Percentiles rank a stretch among this genome's conserved stretches.
Conservation (phyloP, 1,140 invertebrate species). For the Globodera ellingtonae region DNA sequence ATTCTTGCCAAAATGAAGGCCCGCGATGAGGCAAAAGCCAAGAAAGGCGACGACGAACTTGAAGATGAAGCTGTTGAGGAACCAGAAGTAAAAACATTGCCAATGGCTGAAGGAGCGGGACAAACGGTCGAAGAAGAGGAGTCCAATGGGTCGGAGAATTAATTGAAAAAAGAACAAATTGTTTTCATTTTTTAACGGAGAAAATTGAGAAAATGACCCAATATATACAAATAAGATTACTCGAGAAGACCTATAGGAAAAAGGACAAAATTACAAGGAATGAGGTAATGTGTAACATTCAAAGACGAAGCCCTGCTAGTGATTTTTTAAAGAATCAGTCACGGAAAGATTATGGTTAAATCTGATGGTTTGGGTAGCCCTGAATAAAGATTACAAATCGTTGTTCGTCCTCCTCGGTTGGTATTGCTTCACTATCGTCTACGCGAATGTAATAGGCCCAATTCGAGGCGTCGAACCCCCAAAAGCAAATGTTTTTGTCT, state of each 20-base stretch:
- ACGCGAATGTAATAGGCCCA: conserved; percentile 27
- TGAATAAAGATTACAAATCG: conserved; percentile 17
- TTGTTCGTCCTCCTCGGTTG: background rate
- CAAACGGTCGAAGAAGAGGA: background rate
- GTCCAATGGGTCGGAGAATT: background rate
- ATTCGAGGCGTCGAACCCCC: conserved; percentile 27
- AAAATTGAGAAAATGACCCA: too few species aligned
- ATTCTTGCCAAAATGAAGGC: conserved; percentile 41
- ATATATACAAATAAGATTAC: too few species aligned
- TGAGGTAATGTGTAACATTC: too few species aligned
- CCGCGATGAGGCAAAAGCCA: conserved; percentile 14
- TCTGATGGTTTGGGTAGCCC: background rate
- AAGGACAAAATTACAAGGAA: too few species aligned
- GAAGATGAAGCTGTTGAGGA: conserved; percentile 23
- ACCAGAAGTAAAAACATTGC: conserved; percentile 22
- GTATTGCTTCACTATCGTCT: conserved; percentile 4
- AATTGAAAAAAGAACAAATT: too few species aligned
- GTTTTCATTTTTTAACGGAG: too few species aligned
- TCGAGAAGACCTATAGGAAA: too few species aligned
- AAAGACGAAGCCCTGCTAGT: too few species aligned
- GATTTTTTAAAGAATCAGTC: too few species aligned
- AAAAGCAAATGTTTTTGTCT: conserved; percentile 18
- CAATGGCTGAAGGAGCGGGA: conserved; percentile 9
- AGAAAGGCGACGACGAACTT: conserved; percentile 14
- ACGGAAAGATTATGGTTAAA: too few species aligned